Base-by-base conservation (phyloP, 2,797 vertebrate genomes). In the Serranus cabrilla region DNA sequence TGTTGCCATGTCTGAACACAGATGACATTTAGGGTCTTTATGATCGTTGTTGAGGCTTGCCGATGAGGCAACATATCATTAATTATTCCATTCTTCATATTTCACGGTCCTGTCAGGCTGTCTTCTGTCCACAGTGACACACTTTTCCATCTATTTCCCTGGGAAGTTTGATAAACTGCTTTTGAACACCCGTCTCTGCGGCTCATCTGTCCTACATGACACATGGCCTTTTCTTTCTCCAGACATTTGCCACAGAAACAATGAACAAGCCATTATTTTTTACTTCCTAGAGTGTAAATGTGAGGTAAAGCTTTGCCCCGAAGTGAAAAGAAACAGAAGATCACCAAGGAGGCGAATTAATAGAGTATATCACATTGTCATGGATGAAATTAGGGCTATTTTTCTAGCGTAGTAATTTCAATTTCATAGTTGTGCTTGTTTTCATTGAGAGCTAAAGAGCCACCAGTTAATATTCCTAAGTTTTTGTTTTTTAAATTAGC, bases 161-260 rank as follows among this genome's bases (percentile, higher is more conserved):
- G 56, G 52, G 20, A 23, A 52, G 25, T 59, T 66, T 71, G 23
- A 51, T 54, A 11, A 56, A 55, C 42, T 52, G 57, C 47, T 42
- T 67, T 31, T 57, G 20, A 73, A 50, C 21, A 54, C 31, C 1
- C 4, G 18, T 31, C 50, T 31, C 25, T 25, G 21, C 0, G 2
- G 14, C 23, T 40, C 20, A 10, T 45, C 61, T 78, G 49, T 70
- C 52, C 43, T 17, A 21, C 43, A 50, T 58, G 51, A 87, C 60
- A 57, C 68, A 74, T 67, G 27, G 51, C 51, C 31, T 75, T 78
- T 81, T 21, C 54, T 77, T 69, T 65, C 21, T 54, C 0, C 0
- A 57, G 42, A 70, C 37, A 78, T 70, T 71, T 40, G 65, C 17
- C 31, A 25, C 50, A 4, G 21, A 62, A 63, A 70, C 17, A 58